A percentile compares a stretch with the other conserved stretches of the same genome.
phyloP scores from a whole-genome alignment of 53 echinoderm and acorn worm species.

The Pentamera pediparva region DNA sequence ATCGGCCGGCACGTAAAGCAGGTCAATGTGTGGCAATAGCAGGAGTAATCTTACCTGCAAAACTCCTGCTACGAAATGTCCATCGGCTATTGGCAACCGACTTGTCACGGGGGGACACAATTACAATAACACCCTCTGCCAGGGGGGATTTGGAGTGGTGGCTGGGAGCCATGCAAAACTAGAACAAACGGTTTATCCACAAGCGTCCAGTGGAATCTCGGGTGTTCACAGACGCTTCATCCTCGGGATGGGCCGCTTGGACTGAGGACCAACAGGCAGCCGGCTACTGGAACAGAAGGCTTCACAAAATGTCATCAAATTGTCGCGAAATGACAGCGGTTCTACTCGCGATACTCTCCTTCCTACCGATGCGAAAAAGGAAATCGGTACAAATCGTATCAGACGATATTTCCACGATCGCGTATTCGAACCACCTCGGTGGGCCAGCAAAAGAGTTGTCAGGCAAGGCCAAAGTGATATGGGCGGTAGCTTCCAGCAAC shows the following conservation, averaged over 20 bases:
- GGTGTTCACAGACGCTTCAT: conserved; percentile 33
- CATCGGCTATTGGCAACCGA: background rate
- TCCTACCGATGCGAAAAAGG: background rate
- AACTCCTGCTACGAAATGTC: background rate
- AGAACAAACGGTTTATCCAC: conserved; percentile 27
- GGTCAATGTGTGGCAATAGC: conserved; percentile 19
- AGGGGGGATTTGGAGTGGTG: conserved; percentile 15
- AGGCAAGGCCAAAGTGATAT: conserved; percentile 23
- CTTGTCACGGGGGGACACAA: background rate
- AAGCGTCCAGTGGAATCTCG: background rate
- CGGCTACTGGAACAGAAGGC: conserved; percentile 29
- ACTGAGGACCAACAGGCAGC: background rate
- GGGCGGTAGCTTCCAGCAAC: conserved; percentile 22
- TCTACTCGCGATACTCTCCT: conserved; percentile 29
- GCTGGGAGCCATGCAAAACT: conserved; percentile 21
- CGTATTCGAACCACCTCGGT: conserved; percentile 16
- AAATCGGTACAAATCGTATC: conserved; percentile 40
- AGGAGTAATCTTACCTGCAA: too few relatives aligned
- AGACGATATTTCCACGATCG: conserved; percentile 27
- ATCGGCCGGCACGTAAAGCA: conserved; percentile 4
- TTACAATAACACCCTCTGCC: conserved; percentile 10
- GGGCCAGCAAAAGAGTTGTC: conserved; percentile 9
- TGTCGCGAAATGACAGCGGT: conserved; percentile 38
- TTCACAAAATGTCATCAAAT: conserved; percentile 28
- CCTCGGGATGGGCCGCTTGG: conserved; percentile 16